A percentile compares a stretch with the other conserved stretches of the same genome.
Conservation (phyloP, 1,140 invertebrate genomes). For the Psilanteris sp. region DNA sequence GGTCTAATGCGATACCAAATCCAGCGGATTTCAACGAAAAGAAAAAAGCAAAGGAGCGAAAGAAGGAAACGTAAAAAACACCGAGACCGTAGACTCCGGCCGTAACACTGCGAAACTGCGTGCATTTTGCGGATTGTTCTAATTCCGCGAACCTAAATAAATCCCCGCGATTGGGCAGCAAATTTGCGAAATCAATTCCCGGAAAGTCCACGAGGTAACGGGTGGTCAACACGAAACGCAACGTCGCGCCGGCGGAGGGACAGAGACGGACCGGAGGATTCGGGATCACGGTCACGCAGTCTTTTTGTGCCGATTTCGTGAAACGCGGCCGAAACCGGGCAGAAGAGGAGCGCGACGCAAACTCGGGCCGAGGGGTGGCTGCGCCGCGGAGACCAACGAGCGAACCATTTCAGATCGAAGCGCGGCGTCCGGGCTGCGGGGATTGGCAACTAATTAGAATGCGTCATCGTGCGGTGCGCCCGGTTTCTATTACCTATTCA, state of each 20-base stretch:
- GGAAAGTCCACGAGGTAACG: constrained; percentile 56
- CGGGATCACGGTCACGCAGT: constrained; percentile 45
- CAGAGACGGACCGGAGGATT: constrained; percentile 35
- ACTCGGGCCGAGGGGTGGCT: too few species aligned
- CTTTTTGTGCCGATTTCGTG: too few species aligned
- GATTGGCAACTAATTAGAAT: constrained; percentile 40
- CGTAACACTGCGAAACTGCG: too few species aligned
- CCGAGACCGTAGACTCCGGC: too few species aligned
- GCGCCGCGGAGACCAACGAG: too few species aligned
- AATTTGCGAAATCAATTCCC: constrained; percentile 63
- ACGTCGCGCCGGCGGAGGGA: constrained; percentile 33
- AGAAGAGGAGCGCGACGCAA: too few species aligned
- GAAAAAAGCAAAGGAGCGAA: too few species aligned
- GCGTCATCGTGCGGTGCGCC: constrained; percentile 8
- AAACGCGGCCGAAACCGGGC: too few species aligned
- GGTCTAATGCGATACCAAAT: constrained; percentile 70
- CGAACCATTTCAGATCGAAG: too few species aligned
- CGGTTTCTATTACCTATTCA: constrained; percentile 13
- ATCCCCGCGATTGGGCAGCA: constrained; percentile 27
- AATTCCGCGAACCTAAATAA: constrained; percentile 49
- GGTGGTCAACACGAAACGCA: constrained; percentile 60
- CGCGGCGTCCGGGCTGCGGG: constrained; percentile 22
- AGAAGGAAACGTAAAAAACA: too few species aligned
- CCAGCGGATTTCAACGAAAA: constrained; percentile 22
- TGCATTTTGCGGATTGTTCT: constrained; percentile 42